A percentile compares a stretch with the other conserved stretches of the same genome.
These are phyloP conservation scores for Machaerirhynchus nigripectus DNA, from an alignment of 2,113 vertebrate species.

Conservation along the genomic window DNA sequence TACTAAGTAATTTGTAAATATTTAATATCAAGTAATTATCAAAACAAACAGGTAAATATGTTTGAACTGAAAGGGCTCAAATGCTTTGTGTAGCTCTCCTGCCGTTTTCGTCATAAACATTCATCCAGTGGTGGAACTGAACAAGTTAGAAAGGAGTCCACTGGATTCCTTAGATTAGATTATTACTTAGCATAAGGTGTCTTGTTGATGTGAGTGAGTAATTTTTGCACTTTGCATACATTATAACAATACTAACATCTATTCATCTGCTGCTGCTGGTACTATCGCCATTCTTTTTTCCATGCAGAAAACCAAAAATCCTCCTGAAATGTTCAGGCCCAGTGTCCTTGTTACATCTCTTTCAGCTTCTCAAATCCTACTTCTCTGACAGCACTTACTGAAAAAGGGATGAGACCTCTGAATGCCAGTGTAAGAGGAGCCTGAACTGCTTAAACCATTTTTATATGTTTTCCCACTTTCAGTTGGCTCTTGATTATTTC, in stretches of 20 bases:
- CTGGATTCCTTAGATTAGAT: neutral
- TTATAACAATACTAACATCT: neutral
- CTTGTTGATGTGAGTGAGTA: neutral
- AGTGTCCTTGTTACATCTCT: neutral
- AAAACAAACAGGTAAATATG: neutral
- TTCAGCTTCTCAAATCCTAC: neutral
- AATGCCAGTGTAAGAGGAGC: neutral
- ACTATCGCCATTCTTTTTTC: neutral
- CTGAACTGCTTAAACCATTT: neutral
- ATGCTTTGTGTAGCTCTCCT: neutral
- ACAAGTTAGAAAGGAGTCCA: neutral
- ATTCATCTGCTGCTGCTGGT: neutral
- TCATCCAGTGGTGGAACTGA: neutral
- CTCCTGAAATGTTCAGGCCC: neutral
- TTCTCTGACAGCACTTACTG: neutral
- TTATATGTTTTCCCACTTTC: neutral
- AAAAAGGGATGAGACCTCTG: neutral
- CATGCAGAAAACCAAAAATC: neutral
- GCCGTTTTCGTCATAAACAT: neutral
- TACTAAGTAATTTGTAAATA: neutral
- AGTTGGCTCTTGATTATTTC: neutral
- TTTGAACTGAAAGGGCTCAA: neutral
- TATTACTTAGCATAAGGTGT: neutral
- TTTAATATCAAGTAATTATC: neutral
- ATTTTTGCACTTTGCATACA: neutral